Base-by-base conservation (phyloP, 2,888 invertebrate genomes). In the Nemotelus pantherinus region DNA sequence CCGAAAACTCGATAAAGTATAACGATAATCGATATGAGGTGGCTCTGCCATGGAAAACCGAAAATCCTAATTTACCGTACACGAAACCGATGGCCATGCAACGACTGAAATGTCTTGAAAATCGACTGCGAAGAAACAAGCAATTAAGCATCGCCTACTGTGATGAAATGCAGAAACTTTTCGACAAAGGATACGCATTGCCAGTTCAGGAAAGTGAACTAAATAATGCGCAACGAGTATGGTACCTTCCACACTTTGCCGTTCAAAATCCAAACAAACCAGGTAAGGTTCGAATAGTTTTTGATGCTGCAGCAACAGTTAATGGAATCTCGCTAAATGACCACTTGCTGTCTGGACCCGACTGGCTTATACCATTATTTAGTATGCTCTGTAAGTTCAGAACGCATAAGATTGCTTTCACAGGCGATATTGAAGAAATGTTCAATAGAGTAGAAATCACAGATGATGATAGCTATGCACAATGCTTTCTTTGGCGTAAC, bases 191-290 rank as follows among this genome's bases (percentile, higher is more conserved):
- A n/a, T n/a, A n/a, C n/a, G n/a, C n/a, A n/a, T n/a, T n/a, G n/a
- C n/a, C n/a, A n/a, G n/a, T n/a, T n/a, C n/a, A n/a, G n/a, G n/a
- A n/a, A 57, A 57, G 7, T 25, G 64, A 64, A 3, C 10, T 64
- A 44, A 10, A 10, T 43, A 25, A 64, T 39, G 64, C 4, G 7
- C 39, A 64, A 39, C 41, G 44, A 3, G 64, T 64, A 4, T 64
- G 64, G 64, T 64, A 64, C 39, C 64, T 64, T 3, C 64, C 64
- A 5, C 64, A 64, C 41, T 64, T 64, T n/a, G 43, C 64, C n/a
- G n/a, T n/a, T n/a, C n/a, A n/a, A n/a, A n/a, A n/a, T n/a, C n/a
- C n/a, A n/a, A n/a, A n/a, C n/a, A n/a, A n/a, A n/a, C n/a, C n/a
- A n/a, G n/a, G n/a, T n/a, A n/a, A n/a, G n/a, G n/a, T n/a, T n/a